Base-by-base conservation (phyloP, 2,113 vertebrate genomes). In the Laticauda laticaudata region DNA sequence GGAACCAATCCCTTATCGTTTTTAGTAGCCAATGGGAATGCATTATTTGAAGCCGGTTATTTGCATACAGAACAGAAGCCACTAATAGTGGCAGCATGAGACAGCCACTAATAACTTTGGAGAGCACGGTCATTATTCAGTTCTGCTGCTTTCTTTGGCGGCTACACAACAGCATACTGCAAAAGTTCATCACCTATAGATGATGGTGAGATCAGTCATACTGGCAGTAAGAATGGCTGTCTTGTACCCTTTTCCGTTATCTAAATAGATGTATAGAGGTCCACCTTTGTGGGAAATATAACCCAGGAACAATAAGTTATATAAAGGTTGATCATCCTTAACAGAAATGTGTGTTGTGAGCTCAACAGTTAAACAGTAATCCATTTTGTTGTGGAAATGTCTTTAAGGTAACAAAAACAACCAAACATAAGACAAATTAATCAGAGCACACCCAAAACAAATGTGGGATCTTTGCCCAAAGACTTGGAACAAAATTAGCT, bases 371-470 rank as follows among this genome's bases (percentile, higher is more conserved):
- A 89, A 89, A 10, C 34, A 45, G 9, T 26, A n/a, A 45, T 92
- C 59, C 34, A 20, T 75, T 48, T 54, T 93, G 45, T 8, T 55
- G 11, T 0, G 75, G 9, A 45, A 90, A 39, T 59, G 15, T 75
- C 89, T 12, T 88, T 92, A 91, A 92, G 43, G 91, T 90, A 86
- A 11, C 1, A 91, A 53, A 86, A 85, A 3, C 34, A 90, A 43
- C 75, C 93, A 51, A 3, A 48, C 48, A 20, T n/a, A 45, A 43
- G 12, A 53, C 9, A 90, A 43, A 94, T 86, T 34, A 75, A 93
- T 75, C 43, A 90, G 57, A 64, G n/a, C 45, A 69, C 87, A 92
- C 34, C 56, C n/a, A 86, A 90, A 92, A 54, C 0, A 95, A 93
- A 51, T 5, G 55, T 45, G 61, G 61, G 29, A 86, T 57, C 21